Percentiles rank a stretch among this genome's conserved stretches.
phyloP scores from a whole-genome alignment of 2,888 invertebrate species.

The Lasioglossum villosulum region DNA sequence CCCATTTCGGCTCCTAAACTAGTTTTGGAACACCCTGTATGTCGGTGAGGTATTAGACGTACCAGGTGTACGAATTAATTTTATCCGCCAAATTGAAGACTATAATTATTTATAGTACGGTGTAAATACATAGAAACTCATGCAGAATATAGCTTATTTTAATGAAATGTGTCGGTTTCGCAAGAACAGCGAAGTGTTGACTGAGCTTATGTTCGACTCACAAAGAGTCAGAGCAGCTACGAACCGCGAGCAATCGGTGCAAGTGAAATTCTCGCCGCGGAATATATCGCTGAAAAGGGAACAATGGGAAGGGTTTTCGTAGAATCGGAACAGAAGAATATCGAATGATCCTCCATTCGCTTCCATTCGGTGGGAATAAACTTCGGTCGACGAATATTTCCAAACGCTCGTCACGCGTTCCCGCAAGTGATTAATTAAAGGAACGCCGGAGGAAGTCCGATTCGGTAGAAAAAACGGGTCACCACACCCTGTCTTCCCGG shows the following conservation, averaged over 20 bases:
- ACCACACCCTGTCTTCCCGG: conserved; percentile 27
- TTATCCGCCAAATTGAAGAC: no score
- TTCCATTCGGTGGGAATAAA: not conserved
- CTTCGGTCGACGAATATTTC: not conserved
- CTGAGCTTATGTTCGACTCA: no score
- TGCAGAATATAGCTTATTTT: no score
- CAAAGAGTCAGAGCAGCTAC: no score
- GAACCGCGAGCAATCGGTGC: not conserved
- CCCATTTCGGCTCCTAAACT: no score
- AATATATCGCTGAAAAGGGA: not conserved
- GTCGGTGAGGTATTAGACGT: no score
- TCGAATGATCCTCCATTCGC: not conserved
- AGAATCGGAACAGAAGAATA: not conserved
- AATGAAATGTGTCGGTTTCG: no score
- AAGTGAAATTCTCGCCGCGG: not conserved
- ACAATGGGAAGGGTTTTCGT: not conserved
- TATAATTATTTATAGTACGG: no score
- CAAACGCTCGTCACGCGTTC: conserved; percentile 1
- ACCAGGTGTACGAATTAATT: no score
- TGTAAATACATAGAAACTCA: no score
- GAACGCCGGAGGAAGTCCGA: conserved; percentile 22
- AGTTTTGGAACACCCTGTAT: no score
- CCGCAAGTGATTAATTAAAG: conserved; percentile 43
- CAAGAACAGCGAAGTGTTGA: no score
- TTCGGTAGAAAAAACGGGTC: conserved; percentile 55